These are phyloP conservation scores for Asarcornis scutulata DNA, from an alignment of 2,113 vertebrate genomes.

Conservation along the genomic window DNA sequence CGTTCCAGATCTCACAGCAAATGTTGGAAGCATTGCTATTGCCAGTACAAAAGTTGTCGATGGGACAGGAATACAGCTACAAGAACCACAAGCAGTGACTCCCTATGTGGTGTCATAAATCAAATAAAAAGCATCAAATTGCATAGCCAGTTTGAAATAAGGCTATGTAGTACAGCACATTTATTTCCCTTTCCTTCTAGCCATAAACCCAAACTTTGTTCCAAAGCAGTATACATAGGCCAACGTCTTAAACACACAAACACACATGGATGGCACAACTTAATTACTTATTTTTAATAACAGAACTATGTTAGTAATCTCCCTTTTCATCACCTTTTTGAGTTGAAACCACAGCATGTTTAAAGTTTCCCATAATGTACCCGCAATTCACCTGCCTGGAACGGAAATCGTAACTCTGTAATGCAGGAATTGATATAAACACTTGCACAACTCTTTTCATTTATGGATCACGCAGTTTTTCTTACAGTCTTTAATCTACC, in stretches of 20 bases:
- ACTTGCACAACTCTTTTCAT: not conserved
- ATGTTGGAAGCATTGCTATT: not conserved
- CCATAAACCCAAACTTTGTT: not conserved
- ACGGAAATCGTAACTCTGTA: not conserved
- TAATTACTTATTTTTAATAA: not conserved
- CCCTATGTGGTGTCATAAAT: not conserved
- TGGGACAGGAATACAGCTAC: not conserved
- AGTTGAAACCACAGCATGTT: not conserved
- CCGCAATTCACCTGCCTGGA: not conserved
- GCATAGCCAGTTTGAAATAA: not conserved
- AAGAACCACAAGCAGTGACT: not conserved
- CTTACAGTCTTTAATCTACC: not conserved
- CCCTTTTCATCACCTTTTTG: not conserved
- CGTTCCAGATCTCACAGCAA: not conserved
- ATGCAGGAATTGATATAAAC: accelerated
- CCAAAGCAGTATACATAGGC: accelerated
- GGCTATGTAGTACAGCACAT: not conserved
- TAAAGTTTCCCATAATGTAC: not conserved
- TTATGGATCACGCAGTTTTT: not conserved
- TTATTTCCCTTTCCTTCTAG: not conserved
- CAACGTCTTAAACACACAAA: not conserved
- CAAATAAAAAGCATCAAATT: not conserved
- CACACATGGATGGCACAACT: accelerated
- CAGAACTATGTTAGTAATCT: not conserved
- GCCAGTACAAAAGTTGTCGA: not conserved